These are phyloP conservation scores for Atractosteus spatula DNA, from an alignment of 2,113 vertebrate species.

Conservation along the genomic window DNA sequence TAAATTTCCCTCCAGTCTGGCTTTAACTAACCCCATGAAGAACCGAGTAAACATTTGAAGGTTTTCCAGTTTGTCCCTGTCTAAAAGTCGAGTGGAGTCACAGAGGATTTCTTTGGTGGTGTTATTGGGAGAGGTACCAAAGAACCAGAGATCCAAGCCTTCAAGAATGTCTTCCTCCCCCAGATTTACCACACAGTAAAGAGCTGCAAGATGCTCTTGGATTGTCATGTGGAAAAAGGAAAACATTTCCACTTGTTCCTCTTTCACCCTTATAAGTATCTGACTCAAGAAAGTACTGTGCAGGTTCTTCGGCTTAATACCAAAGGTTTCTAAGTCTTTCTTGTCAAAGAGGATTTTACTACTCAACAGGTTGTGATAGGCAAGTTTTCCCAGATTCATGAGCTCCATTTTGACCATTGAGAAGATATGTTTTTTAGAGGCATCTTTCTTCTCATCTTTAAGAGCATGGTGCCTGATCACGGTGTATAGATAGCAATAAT, in stretches of 20 bases:
- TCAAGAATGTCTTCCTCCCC: conserved; percentile 36
- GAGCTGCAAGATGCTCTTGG: conserved; percentile 58
- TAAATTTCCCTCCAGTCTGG: conserved; percentile 42
- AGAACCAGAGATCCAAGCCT: conserved; percentile 58
- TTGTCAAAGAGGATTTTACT: conserved; percentile 51
- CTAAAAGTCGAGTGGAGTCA: conserved; percentile 23
- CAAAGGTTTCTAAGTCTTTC: conserved; percentile 41
- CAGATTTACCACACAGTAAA: conserved; percentile 47
- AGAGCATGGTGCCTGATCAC: conserved; percentile 47
- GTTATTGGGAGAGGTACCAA: conserved; percentile 31
- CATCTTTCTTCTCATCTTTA: conserved; percentile 28
- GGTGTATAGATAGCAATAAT: conserved; percentile 55
- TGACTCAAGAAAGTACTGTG: conserved; percentile 51
- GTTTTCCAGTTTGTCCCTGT: conserved; percentile 38
- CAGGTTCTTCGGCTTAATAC: conserved; percentile 40
- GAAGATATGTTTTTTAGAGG: conserved; percentile 38
- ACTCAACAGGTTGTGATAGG: conserved; percentile 50
- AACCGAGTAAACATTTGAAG: conserved; percentile 64
- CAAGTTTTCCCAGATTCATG: conserved; percentile 49
- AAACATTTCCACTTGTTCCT: conserved; percentile 51
- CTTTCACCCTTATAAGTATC: conserved; percentile 48
- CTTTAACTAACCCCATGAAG: conserved; percentile 53
- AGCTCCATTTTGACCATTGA: conserved; percentile 41
- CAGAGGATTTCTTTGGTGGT: conserved; percentile 24
- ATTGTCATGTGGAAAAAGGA: conserved; percentile 61